These are phyloP conservation scores for Macaca nemestrina DNA, from an alignment of 2,113 vertebrate genomes.

Conservation along the genomic window DNA sequence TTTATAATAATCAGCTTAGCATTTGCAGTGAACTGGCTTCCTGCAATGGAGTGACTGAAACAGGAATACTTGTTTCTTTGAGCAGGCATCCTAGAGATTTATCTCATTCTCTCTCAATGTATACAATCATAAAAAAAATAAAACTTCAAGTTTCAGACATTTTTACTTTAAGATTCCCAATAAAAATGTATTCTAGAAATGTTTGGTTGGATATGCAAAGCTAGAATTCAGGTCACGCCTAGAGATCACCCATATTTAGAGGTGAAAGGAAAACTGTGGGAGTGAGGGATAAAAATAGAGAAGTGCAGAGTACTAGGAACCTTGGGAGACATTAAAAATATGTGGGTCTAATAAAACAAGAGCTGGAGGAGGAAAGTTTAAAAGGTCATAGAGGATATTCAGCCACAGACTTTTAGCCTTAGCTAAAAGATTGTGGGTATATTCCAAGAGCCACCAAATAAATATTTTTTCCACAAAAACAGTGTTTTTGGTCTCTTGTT, in stretches of 20 bases:
- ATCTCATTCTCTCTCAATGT: background rate
- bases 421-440: background rate
- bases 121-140: background rate
- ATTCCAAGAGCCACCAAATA: background rate
- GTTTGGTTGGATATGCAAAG: constrained; percentile 45
- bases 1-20: background rate
- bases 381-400: constrained; percentile 7
- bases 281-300: constrained; percentile 34
- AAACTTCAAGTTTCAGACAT: background rate
- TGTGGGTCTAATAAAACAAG: background rate
- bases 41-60: background rate
- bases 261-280: background rate
- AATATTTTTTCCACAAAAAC: background rate
- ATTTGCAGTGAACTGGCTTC: background rate
- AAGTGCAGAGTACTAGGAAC: background rate
- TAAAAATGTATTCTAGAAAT: constrained; percentile 26
- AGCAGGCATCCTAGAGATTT: background rate
- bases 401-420: background rate
- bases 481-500: background rate
- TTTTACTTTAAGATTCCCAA: background rate
- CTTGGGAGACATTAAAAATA: background rate
- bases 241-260: background rate
- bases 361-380: background rate
- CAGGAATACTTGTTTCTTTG: background rate
- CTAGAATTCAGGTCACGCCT: constrained; percentile 41